Evolutionary conservation across 2,888 invertebrate species (phyloP), one percentile per base, ranked within the genome.

Genomic region (Plagodis dolabraria): DNA sequence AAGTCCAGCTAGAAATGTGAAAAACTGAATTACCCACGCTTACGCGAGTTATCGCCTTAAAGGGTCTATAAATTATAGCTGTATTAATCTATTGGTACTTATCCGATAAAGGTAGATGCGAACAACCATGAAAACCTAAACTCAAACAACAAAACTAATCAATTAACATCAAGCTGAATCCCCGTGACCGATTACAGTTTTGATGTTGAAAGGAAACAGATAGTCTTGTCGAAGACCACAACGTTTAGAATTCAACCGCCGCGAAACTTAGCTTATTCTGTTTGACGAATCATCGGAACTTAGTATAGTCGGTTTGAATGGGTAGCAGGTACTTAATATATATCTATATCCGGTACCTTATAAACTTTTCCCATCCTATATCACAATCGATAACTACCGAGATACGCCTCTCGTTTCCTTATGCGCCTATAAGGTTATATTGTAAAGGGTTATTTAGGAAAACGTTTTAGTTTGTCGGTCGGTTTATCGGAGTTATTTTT

Each of bases 151-250:
- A 35, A 47, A 47, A 54, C 49, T 45, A 55, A 55, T 45, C 49
- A 55, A 44, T 49, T 49, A 45, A 7, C 33, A 45, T 55, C 40
- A 47, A 53, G 38, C 42, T 34, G 47, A 47, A 53, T 7, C 38
- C 11, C 44, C 45, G 50, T 35, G 46, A 51, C 47, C 51, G 51
- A 57, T 56, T 35, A 57, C 56, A 47, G 57, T 57, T 36, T 57
- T 51, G 51, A 51, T 51, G 51, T 47, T 47, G 42, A 47, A 38
- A 33, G 38, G 35, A 49, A 45, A 38, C 33, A 42, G 50, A 45
- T 44, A 49, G 8, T 42, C 11, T 12, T 35, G 35, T 35, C 33
- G 12, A 5, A 12, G 38, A 35, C 43, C 42, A 35, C 51, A 51
- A 11, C 38, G 33, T 40, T 50, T 50, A 40, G 55, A 33, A 49